phyloP scores from a whole-genome alignment of 2,888 invertebrate species.

The Therioaphis trifolii region DNA sequence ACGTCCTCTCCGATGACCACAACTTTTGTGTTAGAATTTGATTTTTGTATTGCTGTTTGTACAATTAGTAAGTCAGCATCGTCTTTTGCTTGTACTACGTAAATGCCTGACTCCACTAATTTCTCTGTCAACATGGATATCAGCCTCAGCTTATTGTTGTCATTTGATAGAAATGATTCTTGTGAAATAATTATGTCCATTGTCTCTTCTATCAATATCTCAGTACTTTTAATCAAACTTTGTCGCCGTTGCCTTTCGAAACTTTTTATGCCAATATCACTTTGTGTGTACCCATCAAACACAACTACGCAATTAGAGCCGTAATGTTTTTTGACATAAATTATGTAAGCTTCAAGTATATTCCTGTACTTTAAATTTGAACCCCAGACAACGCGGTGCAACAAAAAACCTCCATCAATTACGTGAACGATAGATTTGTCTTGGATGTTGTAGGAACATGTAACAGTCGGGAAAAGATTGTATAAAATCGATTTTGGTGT shows the following conservation, averaged over 20 bases:
- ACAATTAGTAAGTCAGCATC: slow-evolving; percentile 65
- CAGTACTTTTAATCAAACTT: background rate
- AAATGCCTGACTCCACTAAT: slow-evolving; percentile 58
- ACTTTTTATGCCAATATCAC: background rate
- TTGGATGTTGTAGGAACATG: background rate
- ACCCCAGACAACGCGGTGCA: slow-evolving; percentile 37
- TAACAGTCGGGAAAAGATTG: background rate
- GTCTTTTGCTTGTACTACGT: slow-evolving; percentile 65
- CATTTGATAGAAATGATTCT: slow-evolving; percentile 10
- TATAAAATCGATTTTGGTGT: slow-evolving; percentile 35
- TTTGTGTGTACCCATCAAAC: slow-evolving; percentile 24
- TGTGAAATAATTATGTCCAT: background rate
- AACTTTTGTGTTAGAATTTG: background rate
- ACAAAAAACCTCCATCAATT: slow-evolving; percentile 67
- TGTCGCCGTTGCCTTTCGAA: background rate
- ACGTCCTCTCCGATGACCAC: slow-evolving; percentile 66
- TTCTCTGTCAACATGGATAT: slow-evolving; percentile 43
- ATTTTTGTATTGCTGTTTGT: slow-evolving; percentile 58
- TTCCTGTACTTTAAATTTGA: background rate
- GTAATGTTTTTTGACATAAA: slow-evolving; percentile 4
- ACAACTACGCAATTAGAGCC: too few relatives aligned
- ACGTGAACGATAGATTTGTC: slow-evolving; percentile 50
- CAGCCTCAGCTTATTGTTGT: background rate
- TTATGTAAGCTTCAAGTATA: background rate
- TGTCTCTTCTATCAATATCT: background rate